These are phyloP conservation scores for Sarcophaga caerulescens DNA, from an alignment of 2,888 invertebrate genomes.

Conservation along the genomic window DNA sequence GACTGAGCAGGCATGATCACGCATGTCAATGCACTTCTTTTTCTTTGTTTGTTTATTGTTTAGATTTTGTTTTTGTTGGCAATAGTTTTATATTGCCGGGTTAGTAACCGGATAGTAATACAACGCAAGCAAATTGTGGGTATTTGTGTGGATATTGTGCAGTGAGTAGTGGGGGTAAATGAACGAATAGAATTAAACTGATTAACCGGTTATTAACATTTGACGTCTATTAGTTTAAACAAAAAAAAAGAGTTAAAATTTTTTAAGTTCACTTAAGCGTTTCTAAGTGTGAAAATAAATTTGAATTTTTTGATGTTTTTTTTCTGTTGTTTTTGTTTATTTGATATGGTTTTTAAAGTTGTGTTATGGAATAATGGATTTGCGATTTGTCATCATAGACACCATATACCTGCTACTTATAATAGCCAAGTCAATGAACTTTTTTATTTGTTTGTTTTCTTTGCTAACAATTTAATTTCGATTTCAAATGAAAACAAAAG, in stretches of 20 bases:
- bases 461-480: neutral
- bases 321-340: neutral
- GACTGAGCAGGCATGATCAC: conserved; percentile 28
- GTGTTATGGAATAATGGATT: neutral
- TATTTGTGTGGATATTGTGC: neutral
- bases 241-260: conserved; percentile 5
- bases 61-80: neutral
- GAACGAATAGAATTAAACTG: conserved; percentile 30
- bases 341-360: neutral
- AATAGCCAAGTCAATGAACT: conserved; percentile 52
- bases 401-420: neutral
- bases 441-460: neutral
- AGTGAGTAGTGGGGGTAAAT: conserved; percentile 39
- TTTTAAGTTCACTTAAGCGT: conserved; percentile 7
- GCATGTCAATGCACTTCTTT: conserved; percentile 62
- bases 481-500: conserved; percentile 60
- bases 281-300: conserved; percentile 37
- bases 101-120: conserved; percentile 26
- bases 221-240: conserved; percentile 39
- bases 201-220: conserved; percentile 54
- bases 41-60: conserved; percentile 1
- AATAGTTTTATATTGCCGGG: conserved; percentile 14
- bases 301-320: conserved; percentile 6
- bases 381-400: conserved; percentile 11
- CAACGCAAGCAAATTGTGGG: too few species aligned